Evolutionary conservation across 92 coral and sea anemone species (phyloP).

Genomic region (Bergia puertoricense): DNA sequence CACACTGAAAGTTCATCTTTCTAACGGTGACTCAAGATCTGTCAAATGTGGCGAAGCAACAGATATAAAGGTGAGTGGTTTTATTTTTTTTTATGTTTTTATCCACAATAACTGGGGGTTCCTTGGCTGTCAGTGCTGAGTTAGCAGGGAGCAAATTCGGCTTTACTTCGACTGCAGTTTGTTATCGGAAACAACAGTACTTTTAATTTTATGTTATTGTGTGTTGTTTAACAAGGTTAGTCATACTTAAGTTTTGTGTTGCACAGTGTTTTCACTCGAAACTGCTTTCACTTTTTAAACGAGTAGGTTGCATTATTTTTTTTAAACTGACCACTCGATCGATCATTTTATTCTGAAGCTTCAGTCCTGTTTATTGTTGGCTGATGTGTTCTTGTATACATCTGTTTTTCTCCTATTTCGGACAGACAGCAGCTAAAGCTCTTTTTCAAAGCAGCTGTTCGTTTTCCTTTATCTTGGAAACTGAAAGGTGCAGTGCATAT

Average conservation of each 20-base stretch:
- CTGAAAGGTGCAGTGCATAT: background rate
- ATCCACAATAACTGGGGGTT: background rate
- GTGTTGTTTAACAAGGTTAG: background rate
- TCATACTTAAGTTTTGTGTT: background rate
- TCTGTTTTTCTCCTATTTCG: constrained; percentile 19
- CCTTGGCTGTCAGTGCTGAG: background rate
- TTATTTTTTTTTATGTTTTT: background rate
- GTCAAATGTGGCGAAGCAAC: constrained; percentile 98
- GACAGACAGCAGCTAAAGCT: background rate
- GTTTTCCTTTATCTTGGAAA: constrained; percentile 3
- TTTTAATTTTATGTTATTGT: background rate
- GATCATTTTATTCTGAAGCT: background rate
- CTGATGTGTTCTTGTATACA: constrained; percentile 32
- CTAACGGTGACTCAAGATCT: constrained; percentile 95
- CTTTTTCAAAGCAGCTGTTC: background rate
- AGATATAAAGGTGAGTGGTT: constrained; percentile 83
- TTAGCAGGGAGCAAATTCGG: background rate
- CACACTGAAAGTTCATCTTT: constrained; percentile 88
- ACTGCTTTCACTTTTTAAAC: background rate
- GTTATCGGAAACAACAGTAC: constrained; percentile 39
- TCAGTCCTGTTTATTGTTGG: background rate
- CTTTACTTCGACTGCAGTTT: constrained; percentile 23
- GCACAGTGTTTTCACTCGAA: constrained; percentile 4
- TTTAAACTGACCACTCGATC: background rate
- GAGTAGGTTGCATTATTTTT: background rate